Base-by-base conservation (phyloP, 1,140 invertebrate genomes). In the Varroa destructor region DNA sequence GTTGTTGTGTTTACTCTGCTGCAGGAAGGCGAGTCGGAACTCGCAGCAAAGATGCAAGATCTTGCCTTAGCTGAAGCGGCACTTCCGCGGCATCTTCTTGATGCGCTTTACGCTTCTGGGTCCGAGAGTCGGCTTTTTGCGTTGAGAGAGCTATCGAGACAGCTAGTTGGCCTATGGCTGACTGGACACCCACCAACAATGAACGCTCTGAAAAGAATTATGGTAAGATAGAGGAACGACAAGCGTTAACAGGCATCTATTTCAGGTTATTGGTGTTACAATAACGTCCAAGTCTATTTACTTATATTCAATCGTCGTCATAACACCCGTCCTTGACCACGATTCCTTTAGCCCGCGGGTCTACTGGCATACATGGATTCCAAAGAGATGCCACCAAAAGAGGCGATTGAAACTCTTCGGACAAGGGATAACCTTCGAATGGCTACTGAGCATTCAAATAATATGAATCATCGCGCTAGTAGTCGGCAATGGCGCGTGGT, bases 81-180 rank as follows among this genome's bases (percentile, higher is more conserved):
- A 0, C 81, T 99, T 73, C 91, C 93, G 8, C 84, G 90, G 6
- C 97, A 99, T 82, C 82, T 99, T 71, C 82, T 94, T 70, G 87
- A 91, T 58, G 90, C 95, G 61, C 84, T 99, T 72, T 98, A 93
- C 79, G 89, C 89, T 42, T 81, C 86, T 73, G 87, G 87, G n/a
- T 85, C 84, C 72, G 77, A 89, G 78, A 84, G 86, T 74, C 81
- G 91, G 75, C 81, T 90, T 74, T 80, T 91, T 8, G 88, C 89
- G 1, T 88, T 76, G 75, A 82, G 93, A 61, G 94, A 98, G 78
- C 81, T 99, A 14, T 97, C 93, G 67, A 83, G 96, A 12, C 93
- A 97, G 81, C 82, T 99, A n/a, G 89, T 99, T 71, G 89, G 89
- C 25, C 83, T 99, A n/a, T 99, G 96, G 96, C 85, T 95, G 0